Base-by-base conservation (phyloP, 2,113 vertebrate species). In the Plotosus lineatus region DNA sequence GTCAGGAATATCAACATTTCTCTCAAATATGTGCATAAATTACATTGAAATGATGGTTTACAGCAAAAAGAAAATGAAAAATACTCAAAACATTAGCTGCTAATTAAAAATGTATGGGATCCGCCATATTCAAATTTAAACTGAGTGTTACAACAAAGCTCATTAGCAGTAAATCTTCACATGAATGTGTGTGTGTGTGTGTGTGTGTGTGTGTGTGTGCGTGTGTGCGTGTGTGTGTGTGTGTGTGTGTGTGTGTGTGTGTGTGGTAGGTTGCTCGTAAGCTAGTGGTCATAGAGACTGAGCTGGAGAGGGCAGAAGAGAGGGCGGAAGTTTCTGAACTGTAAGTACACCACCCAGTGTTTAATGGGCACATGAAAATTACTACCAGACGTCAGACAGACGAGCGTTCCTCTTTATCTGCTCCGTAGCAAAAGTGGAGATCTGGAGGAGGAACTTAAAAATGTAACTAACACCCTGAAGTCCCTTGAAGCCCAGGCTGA, bases 401-500 rank as follows among this genome's bases (percentile, higher is more conserved):
- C 21, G 7, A 26, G 2, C 31, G 17, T n/a, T 21, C 8, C 61
- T 82, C 50, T 50, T 17, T 42, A 44, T 73, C 71, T 55, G 8
- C 66, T 28, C 2, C 72, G 51, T 71, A 99, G 98, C 69, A 99
- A 99, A 89, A 96, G 96, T 14, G 90, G 93, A 0, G 97, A 99
- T 88, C 90, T 99, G 74, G 98, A 99, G 68, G 97, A 99, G 82
- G 97, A 98, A 79, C 89, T 99, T 68, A 99, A 98, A 91, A 99
- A 98, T 0, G 96, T 99, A 88, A 98, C 97, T n/a, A 99, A 99
- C 92, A 99, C 96, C 84, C 92, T 99, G 55, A 99, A 98, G 81
- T 99, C 98, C 0, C 92, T 99, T n/a, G 97, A 99, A 90, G 97
- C 98, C 80, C 97, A 98, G 12, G 97, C 97, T 33, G 97, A 98